Percentiles rank a stretch among this genome's conserved stretches.
These are phyloP conservation scores for Lethocerus indicus DNA, from an alignment of 1,140 invertebrate species.

Conservation along the genomic window DNA sequence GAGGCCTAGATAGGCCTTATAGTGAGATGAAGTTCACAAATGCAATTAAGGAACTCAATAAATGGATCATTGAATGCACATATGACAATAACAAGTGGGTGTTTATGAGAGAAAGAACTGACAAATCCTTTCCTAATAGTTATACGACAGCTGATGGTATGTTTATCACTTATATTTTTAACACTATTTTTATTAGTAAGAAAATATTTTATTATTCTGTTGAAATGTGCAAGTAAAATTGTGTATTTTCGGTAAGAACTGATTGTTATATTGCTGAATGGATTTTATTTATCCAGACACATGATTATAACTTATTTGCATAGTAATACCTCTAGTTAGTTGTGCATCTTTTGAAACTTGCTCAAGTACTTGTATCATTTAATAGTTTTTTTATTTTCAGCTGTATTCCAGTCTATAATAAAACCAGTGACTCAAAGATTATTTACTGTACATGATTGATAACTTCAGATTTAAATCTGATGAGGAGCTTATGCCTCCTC, in stretches of 20 bases:
- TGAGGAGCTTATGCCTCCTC: slow-evolving; percentile 41
- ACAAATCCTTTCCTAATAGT: slow-evolving; percentile 93
- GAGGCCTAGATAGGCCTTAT: slow-evolving; percentile 44
- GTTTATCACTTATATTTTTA: slow-evolving; percentile 13
- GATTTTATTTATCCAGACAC: slow-evolving; percentile 8
- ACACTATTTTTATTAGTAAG: not conserved
- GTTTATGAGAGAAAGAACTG: slow-evolving; percentile 90
- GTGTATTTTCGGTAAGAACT: not conserved
- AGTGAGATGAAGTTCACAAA: slow-evolving; percentile 58
- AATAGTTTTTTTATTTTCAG: slow-evolving; percentile 27
- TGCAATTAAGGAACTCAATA: slow-evolving; percentile 58
- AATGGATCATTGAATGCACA: slow-evolving; percentile 95
- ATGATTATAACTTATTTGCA: no score
- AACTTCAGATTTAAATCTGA: slow-evolving; percentile 37
- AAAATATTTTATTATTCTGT: no score
- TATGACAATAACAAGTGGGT: slow-evolving; percentile 61
- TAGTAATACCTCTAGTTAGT: no score
- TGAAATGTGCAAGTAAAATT: no score
- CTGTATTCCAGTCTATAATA: slow-evolving; percentile 48
- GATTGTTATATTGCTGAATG: not conserved
- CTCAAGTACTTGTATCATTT: not conserved
- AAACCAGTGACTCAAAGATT: slow-evolving; percentile 68
- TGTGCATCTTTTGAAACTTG: no score
- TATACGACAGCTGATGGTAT: slow-evolving; percentile 61
- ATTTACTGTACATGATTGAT: slow-evolving; percentile 58